These are phyloP conservation scores for Gopherus evgoodei DNA, from an alignment of 2,113 vertebrate species.

Conservation along the genomic window DNA sequence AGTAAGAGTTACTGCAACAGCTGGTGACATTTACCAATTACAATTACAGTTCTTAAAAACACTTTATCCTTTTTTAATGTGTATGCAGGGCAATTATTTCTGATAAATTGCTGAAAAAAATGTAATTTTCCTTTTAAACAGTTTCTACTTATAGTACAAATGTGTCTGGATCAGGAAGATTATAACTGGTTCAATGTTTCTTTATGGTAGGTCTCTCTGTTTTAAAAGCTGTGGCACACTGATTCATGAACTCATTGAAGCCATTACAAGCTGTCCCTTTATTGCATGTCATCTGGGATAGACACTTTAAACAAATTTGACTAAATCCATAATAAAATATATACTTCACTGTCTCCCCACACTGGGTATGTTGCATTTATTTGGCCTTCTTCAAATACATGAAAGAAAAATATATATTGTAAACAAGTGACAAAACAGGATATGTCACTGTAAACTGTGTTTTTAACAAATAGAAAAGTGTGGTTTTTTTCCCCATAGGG, in stretches of 20 bases:
- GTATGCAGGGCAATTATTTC: constrained; percentile 81
- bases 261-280: background rate
- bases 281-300: constrained; percentile 25
- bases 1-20: constrained; percentile 85
- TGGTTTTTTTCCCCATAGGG: background rate
- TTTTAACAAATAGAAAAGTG: background rate
- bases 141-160: constrained; percentile 68
- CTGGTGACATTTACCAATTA: constrained; percentile 91
- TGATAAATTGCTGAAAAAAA: constrained; percentile 80
- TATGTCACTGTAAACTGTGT: background rate
- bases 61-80: constrained; percentile 77
- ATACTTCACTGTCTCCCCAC: background rate
- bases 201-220: constrained; percentile 8
- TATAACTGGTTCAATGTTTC: constrained; percentile 32
- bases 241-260: constrained; percentile 30
- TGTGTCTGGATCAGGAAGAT: constrained; percentile 66
- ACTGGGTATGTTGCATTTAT: background rate
- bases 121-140: constrained; percentile 81
- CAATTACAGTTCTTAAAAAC: constrained; percentile 84
- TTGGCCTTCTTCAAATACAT: background rate
- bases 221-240: constrained; percentile 46
- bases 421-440: background rate
- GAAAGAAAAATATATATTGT: background rate
- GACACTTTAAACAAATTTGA: background rate
- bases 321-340: background rate